Base-by-base conservation (phyloP, 1,140 invertebrate genomes). In the Aphelinus certus region DNA sequence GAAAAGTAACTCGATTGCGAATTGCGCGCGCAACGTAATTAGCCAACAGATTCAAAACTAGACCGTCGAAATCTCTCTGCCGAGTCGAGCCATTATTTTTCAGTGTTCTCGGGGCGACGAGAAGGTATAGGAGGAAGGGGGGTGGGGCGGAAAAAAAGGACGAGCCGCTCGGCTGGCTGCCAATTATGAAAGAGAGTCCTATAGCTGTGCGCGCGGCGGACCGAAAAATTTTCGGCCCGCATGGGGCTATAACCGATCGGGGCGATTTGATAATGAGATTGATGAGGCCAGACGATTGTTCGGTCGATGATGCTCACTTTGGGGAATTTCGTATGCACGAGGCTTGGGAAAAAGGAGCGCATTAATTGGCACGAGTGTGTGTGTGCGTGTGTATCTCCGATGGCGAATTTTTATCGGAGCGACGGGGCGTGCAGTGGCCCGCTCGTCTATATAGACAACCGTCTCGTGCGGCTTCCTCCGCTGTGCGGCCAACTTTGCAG, bases 201-300 rank as follows among this genome's bases (percentile, higher is more conserved):
- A 65, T 26, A 26, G 26, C 0, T 26, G 26, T 56, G 61, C n/a
- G 10, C 56, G 26, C 56, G 9, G 51, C 46, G 47, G 43, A 58
- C 55, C 71, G 56, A 73, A 10, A 73, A 73, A 66, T 73, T 66
- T 73, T 66, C 57, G 62, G 42, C 63, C 47, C 49, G 56, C 53
- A 47, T 6, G 43, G 60, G 9, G 49, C 3, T 55, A 53, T 60
- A 60, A 62, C n/a, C 62, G 62, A 71, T 71, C 62, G 42, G 61
- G 68, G 48, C 47, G 48, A 65, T 64, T 75, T 75, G 61, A 75
- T 70, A 75, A 64, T 65, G 60, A 75, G 61, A 75, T 75, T 65
- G 55, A 75, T 75, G 73, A 57, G 49, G 67, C 67, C 26, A n/a
- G 45, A 56, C 51, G 65, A 74, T 74, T 73, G 48, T 73, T 66